Evolutionary conservation across 2,113 vertebrate species (phyloP).

Genomic region (Bambusicola thoracicus): DNA sequence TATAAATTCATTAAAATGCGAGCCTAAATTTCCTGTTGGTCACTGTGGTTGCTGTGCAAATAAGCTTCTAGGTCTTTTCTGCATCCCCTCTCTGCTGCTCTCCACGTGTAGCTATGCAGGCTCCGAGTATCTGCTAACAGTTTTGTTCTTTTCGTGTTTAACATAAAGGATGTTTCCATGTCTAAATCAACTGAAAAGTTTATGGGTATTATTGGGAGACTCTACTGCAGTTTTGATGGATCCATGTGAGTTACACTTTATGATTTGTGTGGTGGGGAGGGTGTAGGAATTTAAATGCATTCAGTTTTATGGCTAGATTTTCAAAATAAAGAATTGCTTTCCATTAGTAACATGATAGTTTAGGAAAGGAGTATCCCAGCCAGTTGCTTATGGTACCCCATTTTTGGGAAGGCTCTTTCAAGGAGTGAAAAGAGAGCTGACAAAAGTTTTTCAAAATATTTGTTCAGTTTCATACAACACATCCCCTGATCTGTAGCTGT

Average conservation of each 20-base stretch:
- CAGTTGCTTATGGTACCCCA: neutral
- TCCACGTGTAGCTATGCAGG: neutral
- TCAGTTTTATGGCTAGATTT: neutral
- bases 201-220: neutral
- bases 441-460: neutral
- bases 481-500: neutral
- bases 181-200: neutral
- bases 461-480: neutral
- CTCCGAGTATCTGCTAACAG: neutral
- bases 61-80: neutral
- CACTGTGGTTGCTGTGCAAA: neutral
- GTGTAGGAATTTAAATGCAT: neutral
- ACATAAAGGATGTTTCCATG: neutral
- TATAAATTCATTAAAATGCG: neutral
- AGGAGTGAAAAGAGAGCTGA: neutral
- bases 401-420: neutral
- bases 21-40: neutral
- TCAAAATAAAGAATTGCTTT: neutral
- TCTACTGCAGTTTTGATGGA: neutral
- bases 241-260: neutral
- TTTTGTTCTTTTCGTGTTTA: neutral
- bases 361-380: neutral
- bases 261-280: neutral
- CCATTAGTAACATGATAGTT: neutral
- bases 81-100: rapidly evolving